These are phyloP conservation scores for Melanocharis versteri DNA, from an alignment of 2,113 vertebrate genomes.

Conservation along the genomic window DNA sequence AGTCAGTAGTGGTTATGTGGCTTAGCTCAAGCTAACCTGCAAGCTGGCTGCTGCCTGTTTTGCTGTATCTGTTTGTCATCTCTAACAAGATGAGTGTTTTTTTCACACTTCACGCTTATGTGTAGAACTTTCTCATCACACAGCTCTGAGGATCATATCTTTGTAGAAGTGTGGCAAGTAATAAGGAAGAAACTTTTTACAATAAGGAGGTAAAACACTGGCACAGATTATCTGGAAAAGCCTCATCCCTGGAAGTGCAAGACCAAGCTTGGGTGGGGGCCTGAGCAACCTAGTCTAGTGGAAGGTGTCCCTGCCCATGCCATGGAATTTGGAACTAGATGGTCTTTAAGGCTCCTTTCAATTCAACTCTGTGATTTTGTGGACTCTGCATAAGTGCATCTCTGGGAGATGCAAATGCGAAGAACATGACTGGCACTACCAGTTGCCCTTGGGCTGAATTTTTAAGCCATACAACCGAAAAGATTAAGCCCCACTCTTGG, in stretches of 20 bases:
- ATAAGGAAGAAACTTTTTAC: background rate
- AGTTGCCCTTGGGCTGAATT: background rate
- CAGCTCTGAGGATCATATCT: fast-evolving
- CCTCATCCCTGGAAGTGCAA: background rate
- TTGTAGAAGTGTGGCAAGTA: background rate
- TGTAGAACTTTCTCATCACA: background rate
- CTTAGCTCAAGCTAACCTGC: background rate
- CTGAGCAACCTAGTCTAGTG: background rate
- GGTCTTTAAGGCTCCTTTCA: background rate
- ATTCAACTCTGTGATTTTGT: background rate
- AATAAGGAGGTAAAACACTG: background rate
- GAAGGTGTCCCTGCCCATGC: background rate
- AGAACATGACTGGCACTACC: background rate
- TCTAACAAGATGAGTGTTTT: background rate
- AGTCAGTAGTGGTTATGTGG: background rate
- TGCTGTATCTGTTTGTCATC: background rate
- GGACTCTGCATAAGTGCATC: no score
- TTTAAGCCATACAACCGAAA: background rate
- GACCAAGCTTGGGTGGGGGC: background rate
- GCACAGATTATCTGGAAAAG: background rate
- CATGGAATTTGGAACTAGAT: background rate
- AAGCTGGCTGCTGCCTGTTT: background rate
- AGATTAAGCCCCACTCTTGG: background rate
- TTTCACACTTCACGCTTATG: fast-evolving
- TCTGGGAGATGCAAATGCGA: background rate